Conservation (phyloP, 2,113 vertebrate species). For the Thalassoma bifasciatum region DNA sequence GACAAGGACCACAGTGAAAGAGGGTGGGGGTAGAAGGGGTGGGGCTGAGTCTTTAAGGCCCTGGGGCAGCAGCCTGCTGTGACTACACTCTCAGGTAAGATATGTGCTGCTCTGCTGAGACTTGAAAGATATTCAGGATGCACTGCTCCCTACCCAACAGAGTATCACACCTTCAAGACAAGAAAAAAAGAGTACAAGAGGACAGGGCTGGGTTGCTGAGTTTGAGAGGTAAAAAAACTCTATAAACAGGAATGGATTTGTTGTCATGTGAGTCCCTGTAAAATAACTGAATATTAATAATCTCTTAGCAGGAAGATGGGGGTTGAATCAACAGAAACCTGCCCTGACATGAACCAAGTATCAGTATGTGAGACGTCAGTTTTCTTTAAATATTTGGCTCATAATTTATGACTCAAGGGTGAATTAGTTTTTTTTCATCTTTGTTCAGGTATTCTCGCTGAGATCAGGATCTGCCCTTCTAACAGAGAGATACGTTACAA, state of each 20-base stretch:
- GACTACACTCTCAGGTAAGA: constrained; percentile 59
- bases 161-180: background rate
- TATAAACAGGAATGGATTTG: constrained; percentile 10
- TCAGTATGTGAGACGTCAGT: constrained; percentile 6
- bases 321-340: constrained; percentile 30
- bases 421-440: constrained; percentile 45
- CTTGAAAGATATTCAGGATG: constrained; percentile 57
- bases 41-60: constrained; percentile 28
- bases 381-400: constrained; percentile 27
- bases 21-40: constrained; percentile 33
- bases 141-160: constrained; percentile 23
- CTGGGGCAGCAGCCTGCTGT: constrained; percentile 40
- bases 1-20: constrained; percentile 30
- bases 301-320: constrained; percentile 18
- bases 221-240: background rate
- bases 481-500: constrained; percentile 13
- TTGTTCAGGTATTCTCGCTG: constrained; percentile 33
- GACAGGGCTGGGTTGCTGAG: background rate
- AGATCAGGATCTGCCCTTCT: constrained; percentile 36
- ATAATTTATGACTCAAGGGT: constrained; percentile 30
- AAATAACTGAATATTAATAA: constrained; percentile 41
- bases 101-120: constrained; percentile 64
- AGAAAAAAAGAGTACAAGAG: constrained; percentile 11
- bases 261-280: constrained; percentile 34
- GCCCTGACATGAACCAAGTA: constrained; percentile 38